Evolutionary conservation across 2,888 invertebrate genomes (phyloP).

Genomic region (Morpho deidamia): DNA sequence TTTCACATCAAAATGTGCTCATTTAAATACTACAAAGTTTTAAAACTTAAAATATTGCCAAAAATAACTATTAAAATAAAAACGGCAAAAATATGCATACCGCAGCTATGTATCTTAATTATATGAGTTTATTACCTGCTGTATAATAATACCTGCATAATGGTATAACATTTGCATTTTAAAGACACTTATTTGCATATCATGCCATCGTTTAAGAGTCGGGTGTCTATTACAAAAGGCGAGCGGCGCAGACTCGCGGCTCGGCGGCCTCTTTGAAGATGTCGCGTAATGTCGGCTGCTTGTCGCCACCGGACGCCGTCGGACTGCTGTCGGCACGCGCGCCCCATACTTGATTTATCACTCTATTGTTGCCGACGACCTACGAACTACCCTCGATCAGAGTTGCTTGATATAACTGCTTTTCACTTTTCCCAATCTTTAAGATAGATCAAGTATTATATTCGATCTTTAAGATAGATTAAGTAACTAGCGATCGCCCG

Average conservation of each 20-base stretch:
- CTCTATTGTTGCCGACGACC: constrained; percentile 67
- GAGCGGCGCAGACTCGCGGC: constrained; percentile 15
- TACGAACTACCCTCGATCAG: constrained; percentile 51
- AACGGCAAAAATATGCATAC: background rate
- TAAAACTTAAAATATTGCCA: too few species aligned
- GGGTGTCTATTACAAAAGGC: constrained; percentile 22
- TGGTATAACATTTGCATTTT: constrained; percentile 2
- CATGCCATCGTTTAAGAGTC: constrained; percentile 15
- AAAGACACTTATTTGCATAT: constrained; percentile 19
- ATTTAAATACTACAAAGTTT: too few species aligned
- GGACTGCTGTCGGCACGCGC: constrained; percentile 58
- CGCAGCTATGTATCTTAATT: background rate
- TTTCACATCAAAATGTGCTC: too few species aligned
- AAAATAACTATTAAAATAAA: too few species aligned
- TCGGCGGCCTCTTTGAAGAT: constrained; percentile 50
- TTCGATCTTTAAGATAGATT: too few species aligned
- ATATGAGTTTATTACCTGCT: constrained; percentile 2
- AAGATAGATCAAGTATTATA: too few species aligned
- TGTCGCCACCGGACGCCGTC: constrained; percentile 30
- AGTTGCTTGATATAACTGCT: constrained; percentile 2
- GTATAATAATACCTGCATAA: constrained; percentile 1
- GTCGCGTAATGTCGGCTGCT: constrained; percentile 29
- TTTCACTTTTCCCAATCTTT: background rate
- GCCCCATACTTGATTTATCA: constrained; percentile 75
- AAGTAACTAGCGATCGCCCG: too few species aligned